Base-by-base conservation (phyloP, 2,888 invertebrate species). In the Dryococelus australis region DNA sequence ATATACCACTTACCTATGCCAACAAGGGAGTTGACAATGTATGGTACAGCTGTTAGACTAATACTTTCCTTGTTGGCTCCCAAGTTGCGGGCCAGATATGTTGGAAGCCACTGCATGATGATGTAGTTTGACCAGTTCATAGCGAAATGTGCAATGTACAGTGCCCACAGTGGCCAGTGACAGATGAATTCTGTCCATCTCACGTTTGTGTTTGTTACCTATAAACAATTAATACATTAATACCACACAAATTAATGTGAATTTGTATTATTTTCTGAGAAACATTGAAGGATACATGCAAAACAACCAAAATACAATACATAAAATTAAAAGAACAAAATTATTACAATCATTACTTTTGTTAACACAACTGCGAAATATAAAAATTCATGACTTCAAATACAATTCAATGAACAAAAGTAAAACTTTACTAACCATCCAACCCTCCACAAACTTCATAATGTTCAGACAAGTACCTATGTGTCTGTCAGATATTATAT, bases 61-160 rank as follows among this genome's bases (percentile, higher is more conserved):
- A 96, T 94, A 90, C 95, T 95, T 91, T 95, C 94, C 89, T 94
- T 94, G 90, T 95, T 94, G 3, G 95, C 96, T 28, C 95, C 95
- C 78, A 96, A 93, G 90, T 94, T 94, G 88, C 95, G 92, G 0
- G 95, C 92, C 90, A 96, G 92, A 91, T 96, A 96, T 1, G 96
- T 96, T 6, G 96, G 96, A 89, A 96, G 92, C 96, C 96, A 96
- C 91, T 96, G 96, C 96, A 96, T 96, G 90, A 96, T 95, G 89
- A 96, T 96, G 91, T 96, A 96, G 90, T 95, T 96, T 86, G 95
- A 95, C 96, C 96, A 96, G 92, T 96, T 96, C 96, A 96, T 96
- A 47, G 95, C 94, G 92, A 96, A 96, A 92, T 96, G 96, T 53
- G 96, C 96, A 87, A 95, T 93, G 90, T 96, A 96, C 89, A 96